phyloP scores from a whole-genome alignment of 2,113 vertebrate species.

The Ploceus nigricollis region DNA sequence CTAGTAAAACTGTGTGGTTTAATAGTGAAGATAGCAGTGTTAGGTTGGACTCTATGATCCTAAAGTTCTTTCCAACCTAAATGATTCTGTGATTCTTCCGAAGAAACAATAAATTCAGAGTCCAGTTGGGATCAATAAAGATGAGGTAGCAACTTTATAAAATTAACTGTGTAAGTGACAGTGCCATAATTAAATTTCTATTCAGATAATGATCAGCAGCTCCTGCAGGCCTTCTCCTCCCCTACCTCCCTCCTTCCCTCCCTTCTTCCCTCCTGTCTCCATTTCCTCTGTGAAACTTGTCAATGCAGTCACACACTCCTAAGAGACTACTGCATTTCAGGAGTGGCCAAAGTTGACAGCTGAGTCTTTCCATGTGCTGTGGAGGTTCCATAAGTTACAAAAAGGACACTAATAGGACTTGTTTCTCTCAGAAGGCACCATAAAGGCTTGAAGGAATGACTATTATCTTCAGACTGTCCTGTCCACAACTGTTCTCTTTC shows the following conservation, averaged over 20 bases:
- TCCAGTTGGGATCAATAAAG: not conserved
- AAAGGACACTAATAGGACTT: not conserved
- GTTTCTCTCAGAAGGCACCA: not conserved
- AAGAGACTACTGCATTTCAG: not conserved
- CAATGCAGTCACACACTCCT: not conserved
- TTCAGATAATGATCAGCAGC: not conserved
- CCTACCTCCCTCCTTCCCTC: not conserved
- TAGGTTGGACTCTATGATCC: not conserved
- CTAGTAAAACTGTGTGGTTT: not conserved
- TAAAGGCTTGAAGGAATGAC: not conserved
- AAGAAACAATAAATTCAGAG: not conserved
- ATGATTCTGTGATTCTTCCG: not conserved
- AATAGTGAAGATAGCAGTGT: not conserved
- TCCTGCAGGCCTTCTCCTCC: not conserved
- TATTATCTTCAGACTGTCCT: no score
- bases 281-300: not conserved
- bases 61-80: not conserved
- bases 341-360: not conserved
- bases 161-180: not conserved
- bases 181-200: not conserved
- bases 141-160: not conserved
- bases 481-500: no score
- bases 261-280: not conserved
- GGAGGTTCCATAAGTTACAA: not conserved
- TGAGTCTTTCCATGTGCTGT: not conserved